Conservation (phyloP, 2,888 invertebrate genomes). For the Dusona sp. region DNA sequence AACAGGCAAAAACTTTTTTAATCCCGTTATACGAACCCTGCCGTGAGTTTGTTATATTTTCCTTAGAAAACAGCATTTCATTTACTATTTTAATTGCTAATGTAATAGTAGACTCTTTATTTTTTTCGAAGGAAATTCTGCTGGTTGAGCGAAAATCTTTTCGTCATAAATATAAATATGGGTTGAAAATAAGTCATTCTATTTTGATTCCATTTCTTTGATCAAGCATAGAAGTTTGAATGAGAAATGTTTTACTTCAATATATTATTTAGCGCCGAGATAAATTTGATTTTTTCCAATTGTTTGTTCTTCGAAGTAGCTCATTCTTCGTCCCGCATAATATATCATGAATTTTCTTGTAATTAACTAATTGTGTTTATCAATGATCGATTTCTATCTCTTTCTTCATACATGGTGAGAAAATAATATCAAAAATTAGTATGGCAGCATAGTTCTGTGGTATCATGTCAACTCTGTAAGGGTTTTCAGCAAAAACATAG, state of each 20-base stretch:
- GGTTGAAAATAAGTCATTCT: neutral
- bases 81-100: neutral
- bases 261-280: neutral
- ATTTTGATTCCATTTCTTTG: neutral
- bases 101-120: neutral
- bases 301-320: neutral
- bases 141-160: neutral
- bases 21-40: neutral
- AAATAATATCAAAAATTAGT: too few species aligned
- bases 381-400: neutral
- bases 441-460: too few species aligned
- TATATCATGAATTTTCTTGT: neutral
- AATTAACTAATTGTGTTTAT: neutral
- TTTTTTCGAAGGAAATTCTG: neutral
- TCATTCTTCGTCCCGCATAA: neutral
- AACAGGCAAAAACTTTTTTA: slow-evolving; percentile 18
- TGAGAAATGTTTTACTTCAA: neutral
- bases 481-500: too few species aligned
- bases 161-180: neutral
- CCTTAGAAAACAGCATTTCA: neutral
- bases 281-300: neutral
- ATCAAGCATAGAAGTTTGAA: neutral
- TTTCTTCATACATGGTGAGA: neutral
- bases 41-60: neutral
- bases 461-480: too few species aligned